phyloP scores from a whole-genome alignment of 2,113 vertebrate genomes.

The Sigmodon hispidus region DNA sequence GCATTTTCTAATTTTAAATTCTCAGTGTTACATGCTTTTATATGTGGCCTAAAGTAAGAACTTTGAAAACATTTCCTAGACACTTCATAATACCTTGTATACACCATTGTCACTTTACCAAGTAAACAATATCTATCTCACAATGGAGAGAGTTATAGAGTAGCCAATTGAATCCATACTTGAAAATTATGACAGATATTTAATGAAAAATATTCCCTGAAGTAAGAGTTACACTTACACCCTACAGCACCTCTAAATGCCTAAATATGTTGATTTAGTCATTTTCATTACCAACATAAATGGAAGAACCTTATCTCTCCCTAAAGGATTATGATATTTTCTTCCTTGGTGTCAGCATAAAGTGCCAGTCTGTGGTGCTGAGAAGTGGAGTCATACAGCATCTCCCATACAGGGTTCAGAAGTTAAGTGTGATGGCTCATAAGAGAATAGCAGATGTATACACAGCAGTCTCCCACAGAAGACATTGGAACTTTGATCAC shows the following conservation, averaged over 20 bases:
- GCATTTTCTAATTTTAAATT: not conserved
- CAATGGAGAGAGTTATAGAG: not conserved
- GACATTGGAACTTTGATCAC: not conserved
- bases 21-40: not conserved
- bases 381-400: too few species aligned
- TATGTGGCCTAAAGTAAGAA: not conserved
- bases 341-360: not conserved
- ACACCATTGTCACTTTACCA: not conserved
- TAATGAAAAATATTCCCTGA: not conserved
- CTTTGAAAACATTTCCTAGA: not conserved
- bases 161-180: not conserved
- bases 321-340: not conserved
- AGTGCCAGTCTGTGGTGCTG: not conserved
- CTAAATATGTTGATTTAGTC: not conserved
- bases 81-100: not conserved
- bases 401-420: not conserved
- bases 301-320: not conserved
- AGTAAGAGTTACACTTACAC: not conserved
- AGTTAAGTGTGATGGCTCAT: not conserved
- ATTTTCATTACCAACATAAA: not conserved
- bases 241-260: not conserved
- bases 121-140: not conserved
- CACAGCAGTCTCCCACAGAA: not conserved
- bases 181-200: not conserved
- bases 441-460: not conserved